Base-by-base conservation (phyloP, 1,140 invertebrate species). In the Pseudomyrmex gracilis region DNA sequence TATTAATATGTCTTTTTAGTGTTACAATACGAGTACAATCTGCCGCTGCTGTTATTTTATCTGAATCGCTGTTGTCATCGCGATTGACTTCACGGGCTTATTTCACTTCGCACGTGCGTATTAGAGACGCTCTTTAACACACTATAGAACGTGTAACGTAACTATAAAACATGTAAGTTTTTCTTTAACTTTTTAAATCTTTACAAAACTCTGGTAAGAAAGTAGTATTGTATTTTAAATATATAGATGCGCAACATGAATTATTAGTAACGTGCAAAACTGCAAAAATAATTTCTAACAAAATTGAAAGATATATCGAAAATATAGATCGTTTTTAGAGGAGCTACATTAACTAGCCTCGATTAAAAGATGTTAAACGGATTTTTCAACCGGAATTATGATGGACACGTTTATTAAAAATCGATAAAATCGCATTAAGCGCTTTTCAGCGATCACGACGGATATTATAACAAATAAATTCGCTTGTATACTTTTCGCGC, bases 331-430 rank as follows among this genome's bases (percentile, higher is more conserved):
- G 34, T 34, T 34, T 34, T 34, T 5, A 34, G 4, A 20, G 45
- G 13, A 66, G 12, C 49, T 47, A 20, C 34, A 70, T 78, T 58
- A 78, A 10, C 51, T 13, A n/a, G 34, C 17, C 43, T 49, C 66
- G 76, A 80, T 70, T 70, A 58, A 58, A n/a, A 7, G 13, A 70
- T 34, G 51, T 70, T 70, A 20, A 70, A 15, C 47, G 34, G 12
- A 82, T 82, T 82, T 74, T 55, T 53, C 60, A 45, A 34, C 9
- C 17, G 70, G 53, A 82, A 82, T 63, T 63, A 64, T 73, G 68
- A 82, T 45, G 70, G 70, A 82, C 60, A 13, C 45, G 24, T 53
- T 74, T 82, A 82, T 73, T 58, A 83, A 83, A 83, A 57, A 67
- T 66, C 58, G 43, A 76, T 73, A 76, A 82, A 82, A 63, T 13